phyloP scores from a whole-genome alignment of 2,888 invertebrate genomes.

The Ectropis crepuscularia region DNA sequence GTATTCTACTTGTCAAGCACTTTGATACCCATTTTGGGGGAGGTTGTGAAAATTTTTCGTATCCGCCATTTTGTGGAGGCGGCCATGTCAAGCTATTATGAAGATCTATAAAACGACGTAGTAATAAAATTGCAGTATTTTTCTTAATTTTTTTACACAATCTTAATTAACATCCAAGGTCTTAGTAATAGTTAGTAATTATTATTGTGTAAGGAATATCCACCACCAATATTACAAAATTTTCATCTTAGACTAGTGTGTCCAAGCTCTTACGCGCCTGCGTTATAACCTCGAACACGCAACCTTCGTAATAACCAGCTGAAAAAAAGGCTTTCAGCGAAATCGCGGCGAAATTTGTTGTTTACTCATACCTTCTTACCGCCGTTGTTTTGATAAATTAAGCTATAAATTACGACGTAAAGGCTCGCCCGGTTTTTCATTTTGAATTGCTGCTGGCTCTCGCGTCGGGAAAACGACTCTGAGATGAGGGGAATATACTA shows the following conservation, averaged over 20 bases:
- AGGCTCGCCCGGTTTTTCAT: conserved; percentile 58
- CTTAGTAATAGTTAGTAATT: not conserved
- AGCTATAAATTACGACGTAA: conserved; percentile 65
- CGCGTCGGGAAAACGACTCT: conserved; percentile 46
- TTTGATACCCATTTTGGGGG: too few species aligned
- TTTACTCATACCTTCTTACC: conserved; percentile 49
- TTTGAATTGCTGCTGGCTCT: conserved; percentile 54
- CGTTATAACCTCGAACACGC: conserved; percentile 25
- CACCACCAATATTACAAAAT: too few species aligned
- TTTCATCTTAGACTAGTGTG: too few species aligned
- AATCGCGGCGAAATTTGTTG: conserved; percentile 46
- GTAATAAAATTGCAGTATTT: too few species aligned
- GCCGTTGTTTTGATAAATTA: conserved; percentile 63
- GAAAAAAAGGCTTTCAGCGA: conserved; percentile 40
- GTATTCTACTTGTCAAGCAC: too few species aligned
- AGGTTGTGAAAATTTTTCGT: too few species aligned
- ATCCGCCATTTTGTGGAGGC: too few species aligned
- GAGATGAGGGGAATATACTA: conserved; percentile 33
- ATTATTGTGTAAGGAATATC: not conserved
- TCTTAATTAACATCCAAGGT: too few species aligned
- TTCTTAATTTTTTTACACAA: too few species aligned
- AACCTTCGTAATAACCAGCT: conserved; percentile 21
- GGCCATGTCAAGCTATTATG: too few species aligned
- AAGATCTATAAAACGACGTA: too few species aligned
- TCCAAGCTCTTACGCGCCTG: conserved; percentile 7